Evolutionary conservation across 1,140 invertebrate species (phyloP), one percentile per base, ranked within the genome.

Genomic region (Coboldia fuscipes): DNA sequence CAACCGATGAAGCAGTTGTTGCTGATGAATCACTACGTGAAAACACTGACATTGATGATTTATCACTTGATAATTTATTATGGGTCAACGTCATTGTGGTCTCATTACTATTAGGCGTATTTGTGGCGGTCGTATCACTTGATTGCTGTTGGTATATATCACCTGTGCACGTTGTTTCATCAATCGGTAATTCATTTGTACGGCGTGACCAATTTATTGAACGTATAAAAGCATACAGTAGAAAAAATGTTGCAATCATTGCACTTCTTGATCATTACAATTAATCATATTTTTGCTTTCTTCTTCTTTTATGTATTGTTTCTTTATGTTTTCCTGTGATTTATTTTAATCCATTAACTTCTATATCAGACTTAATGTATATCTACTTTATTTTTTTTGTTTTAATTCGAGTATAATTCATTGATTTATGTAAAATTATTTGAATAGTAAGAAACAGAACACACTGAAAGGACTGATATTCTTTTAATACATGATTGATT

Each of bases 241-340:
- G 50, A 39, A 54, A 54, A 33, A 54, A 39, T 30, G 51, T 54
- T 41, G 51, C 51, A 42, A 54, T 52, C 51, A 54, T 54, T 18
- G 35, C 37, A 33, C 38, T 34, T 19, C 15, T 33, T 27, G 14
- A 13, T 37, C 26, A 19, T 6, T 28, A 20, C n/a, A 21, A 27
- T 24, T 34, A 14, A n/a, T 10, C 23, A 13, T 12, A 21, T 20
- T 13, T 33, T n/a, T 33, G 10, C 18, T 10, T 14, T 22, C 19
- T 20, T 23, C 23, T 22, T n/a, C 13, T 7, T 14, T 30, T 30
- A 30, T 14, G 4, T n/a, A 27, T 10, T n/a, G 12, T 10, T 27
- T 27, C 24, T n/a, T 14, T 27, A 27, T 27, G 3, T 27, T 3
- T 10, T n/a, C 14, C 24, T 10, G 12, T n/a, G n/a, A n/a, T n/a